Conservation (phyloP, 2,113 vertebrate genomes). For the Hystrix cristata region DNA sequence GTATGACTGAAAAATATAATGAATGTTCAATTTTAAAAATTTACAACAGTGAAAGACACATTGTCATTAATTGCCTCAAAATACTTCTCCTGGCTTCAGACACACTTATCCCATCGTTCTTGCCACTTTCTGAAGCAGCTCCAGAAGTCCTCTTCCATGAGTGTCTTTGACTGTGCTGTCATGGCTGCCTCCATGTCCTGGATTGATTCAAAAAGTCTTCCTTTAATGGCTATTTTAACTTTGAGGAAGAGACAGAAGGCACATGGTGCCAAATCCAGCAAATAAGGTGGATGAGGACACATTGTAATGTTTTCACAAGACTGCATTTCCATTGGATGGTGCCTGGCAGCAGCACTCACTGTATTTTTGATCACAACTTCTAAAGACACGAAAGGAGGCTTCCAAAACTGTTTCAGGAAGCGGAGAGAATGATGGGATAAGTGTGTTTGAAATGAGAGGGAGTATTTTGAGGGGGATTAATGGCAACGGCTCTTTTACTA, state of each 20-base stretch:
- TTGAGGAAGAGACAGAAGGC: not conserved
- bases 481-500: not conserved
- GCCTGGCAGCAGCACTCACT: not conserved
- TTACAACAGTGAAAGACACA: not conserved
- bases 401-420: not conserved
- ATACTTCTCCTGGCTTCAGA: not conserved
- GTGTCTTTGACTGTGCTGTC: not conserved
- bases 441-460: not conserved
- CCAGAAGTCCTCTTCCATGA: no score
- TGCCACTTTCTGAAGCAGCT: not conserved
- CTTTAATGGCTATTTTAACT: not conserved
- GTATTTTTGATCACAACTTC: not conserved
- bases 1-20: not conserved
- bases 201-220: not conserved
- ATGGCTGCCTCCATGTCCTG: not conserved
- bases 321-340: not conserved
- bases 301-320: not conserved
- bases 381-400: not conserved
- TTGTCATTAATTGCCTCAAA: not conserved
- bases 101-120: not conserved
- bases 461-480: not conserved
- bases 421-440: not conserved
- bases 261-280: not conserved
- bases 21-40: not conserved
- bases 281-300: not conserved